A percentile compares a stretch with the other conserved stretches of the same genome.
These are phyloP conservation scores for Aurelia sp. DNA, from an alignment of 30 jellyfish, hydroid and myxozoan genomes.

Conservation along the genomic window DNA sequence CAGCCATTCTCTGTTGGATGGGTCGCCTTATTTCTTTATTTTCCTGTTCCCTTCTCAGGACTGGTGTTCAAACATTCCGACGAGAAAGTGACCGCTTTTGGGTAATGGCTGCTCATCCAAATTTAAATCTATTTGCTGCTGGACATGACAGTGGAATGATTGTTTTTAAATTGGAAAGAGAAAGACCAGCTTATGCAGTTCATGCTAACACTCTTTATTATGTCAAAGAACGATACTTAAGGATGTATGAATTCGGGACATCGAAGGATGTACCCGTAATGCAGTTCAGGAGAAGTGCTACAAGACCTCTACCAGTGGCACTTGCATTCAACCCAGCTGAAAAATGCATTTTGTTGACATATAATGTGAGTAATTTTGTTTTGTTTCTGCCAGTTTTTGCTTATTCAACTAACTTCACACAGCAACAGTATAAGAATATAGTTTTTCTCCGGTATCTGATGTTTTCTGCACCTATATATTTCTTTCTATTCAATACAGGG, in stretches of 20 bases:
- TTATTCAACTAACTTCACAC: too few species aligned
- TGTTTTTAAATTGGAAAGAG: conserved; percentile 92
- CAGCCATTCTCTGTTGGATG: too few species aligned
- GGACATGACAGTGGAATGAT: conserved; percentile 99
- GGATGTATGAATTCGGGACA: conserved; percentile 95
- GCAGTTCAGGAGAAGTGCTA: conserved; percentile 90
- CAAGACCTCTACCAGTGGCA: conserved; percentile 89
- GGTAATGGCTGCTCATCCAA: conserved; percentile 97
- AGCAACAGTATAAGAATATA: too few species aligned
- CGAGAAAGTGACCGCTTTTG: conserved; percentile 97
- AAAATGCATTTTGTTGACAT: conserved; percentile 83
- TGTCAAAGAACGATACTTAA: conserved; percentile 91
- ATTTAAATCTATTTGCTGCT: conserved; percentile 92
- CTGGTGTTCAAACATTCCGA: conserved; percentile 96
- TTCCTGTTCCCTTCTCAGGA: conserved; percentile 12
- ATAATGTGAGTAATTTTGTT: conserved; percentile 15
- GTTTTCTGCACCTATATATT: too few species aligned
- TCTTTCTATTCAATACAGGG: conserved; percentile 31
- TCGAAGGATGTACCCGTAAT: conserved; percentile 91
- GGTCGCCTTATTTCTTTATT: too few species aligned
- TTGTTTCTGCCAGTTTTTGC: too few species aligned
- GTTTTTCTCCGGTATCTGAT: too few species aligned
- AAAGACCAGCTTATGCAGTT: conserved; percentile 97
- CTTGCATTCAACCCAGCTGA: conserved; percentile 93
- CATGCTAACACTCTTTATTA: conserved; percentile 90